phyloP scores from a whole-genome alignment of 2,888 invertebrate species.

The Mantis religiosa region DNA sequence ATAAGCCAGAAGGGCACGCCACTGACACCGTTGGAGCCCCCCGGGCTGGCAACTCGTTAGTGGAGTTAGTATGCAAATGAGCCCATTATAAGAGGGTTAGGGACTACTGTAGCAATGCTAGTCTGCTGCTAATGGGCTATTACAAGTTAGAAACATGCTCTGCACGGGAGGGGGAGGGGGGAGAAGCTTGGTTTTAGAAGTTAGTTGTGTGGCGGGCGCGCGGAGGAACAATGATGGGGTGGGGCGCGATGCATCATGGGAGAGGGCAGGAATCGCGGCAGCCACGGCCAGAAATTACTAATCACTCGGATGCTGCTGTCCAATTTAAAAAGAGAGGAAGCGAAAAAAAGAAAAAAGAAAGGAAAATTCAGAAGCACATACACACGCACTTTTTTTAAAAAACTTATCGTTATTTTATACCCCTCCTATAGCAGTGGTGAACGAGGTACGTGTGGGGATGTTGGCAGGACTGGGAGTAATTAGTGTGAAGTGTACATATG shows the following conservation, averaged over 20 bases:
- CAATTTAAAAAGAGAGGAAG: neutral
- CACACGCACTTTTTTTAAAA: neutral
- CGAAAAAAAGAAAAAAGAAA: neutral
- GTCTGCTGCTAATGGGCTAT: slow-evolving; percentile 19
- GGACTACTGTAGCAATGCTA: slow-evolving; percentile 3
- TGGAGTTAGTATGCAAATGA: slow-evolving; percentile 16
- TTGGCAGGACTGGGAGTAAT: neutral
- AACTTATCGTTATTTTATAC: neutral
- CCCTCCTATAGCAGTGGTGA: neutral
- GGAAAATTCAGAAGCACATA: neutral
- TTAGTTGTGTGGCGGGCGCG: neutral
- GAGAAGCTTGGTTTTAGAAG: slow-evolving; percentile 11
- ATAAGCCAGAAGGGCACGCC: neutral
- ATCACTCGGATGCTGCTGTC: slow-evolving; percentile 1
- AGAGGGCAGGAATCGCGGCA: neutral
- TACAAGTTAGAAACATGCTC: slow-evolving; percentile 15
- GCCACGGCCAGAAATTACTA: neutral
- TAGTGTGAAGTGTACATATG: neutral
- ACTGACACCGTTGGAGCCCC: neutral
- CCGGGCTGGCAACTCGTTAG: slow-evolving; percentile 9
- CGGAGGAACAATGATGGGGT: neutral
- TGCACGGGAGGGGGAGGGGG: neutral
- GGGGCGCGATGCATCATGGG: slow-evolving; percentile 11
- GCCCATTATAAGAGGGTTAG: slow-evolving; percentile 11
- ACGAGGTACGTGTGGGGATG: neutral